Evolutionary conservation across 2,113 vertebrate species (phyloP).

Genomic region (Brachyhypopomus occidentalis): DNA sequence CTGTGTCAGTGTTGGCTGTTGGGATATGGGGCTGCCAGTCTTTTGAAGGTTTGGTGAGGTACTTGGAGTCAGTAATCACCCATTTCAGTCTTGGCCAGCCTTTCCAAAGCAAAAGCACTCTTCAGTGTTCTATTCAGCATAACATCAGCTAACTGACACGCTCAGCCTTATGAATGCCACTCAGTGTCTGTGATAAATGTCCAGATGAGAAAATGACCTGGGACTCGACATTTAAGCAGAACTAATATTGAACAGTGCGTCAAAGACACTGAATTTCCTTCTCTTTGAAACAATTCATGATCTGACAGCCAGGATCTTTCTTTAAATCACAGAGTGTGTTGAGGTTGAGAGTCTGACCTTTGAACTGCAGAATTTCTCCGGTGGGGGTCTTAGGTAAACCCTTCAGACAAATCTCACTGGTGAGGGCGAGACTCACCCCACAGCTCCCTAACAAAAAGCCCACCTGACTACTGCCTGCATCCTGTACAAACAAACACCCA

Average conservation of each 20-base stretch:
- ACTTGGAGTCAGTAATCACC: constrained; percentile 98
- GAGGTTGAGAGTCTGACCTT: constrained; percentile 77
- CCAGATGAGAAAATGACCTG: too few relatives aligned
- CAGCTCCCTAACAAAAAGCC: constrained; percentile 97
- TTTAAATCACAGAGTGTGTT: not conserved
- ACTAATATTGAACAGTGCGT: not conserved
- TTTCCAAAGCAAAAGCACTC: constrained; percentile 59
- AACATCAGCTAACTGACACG: not conserved
- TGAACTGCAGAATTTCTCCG: constrained; percentile 95
- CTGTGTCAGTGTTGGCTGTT: constrained; percentile 89
- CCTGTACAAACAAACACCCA: constrained; percentile 70
- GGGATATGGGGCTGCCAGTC: constrained; percentile 98
- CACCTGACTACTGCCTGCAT: constrained; percentile 95
- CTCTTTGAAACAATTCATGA: not conserved
- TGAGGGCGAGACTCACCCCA: constrained; percentile 90
- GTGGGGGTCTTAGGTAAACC: constrained; percentile 96
- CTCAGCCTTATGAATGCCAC: not conserved
- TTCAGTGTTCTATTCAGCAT: too few relatives aligned
- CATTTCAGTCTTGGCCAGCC: constrained; percentile 98
- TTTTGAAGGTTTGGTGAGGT: constrained; percentile 96
- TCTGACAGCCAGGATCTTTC: not conserved
- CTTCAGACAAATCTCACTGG: constrained; percentile 96
- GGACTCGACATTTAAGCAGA: too few relatives aligned
- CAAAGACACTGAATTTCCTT: not conserved
- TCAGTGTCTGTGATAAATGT: not conserved